Conservation (phyloP, 1,140 invertebrate species). For the Gryon sp. region DNA sequence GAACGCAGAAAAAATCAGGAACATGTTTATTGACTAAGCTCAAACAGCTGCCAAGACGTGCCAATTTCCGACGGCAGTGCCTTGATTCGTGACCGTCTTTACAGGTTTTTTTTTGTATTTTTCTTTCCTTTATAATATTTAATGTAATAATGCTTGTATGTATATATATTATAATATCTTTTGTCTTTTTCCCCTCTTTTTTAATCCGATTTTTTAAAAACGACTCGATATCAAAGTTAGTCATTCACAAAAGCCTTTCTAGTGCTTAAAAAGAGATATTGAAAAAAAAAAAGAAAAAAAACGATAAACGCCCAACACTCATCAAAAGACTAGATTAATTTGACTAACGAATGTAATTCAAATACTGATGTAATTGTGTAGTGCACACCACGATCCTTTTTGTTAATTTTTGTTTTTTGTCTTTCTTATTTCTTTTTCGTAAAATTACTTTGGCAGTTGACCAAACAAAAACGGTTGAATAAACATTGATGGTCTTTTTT, state of each 20-base stretch:
- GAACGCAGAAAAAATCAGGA: slow-evolving; percentile 70
- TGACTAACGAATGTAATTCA: slow-evolving; percentile 77
- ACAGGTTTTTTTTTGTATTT: slow-evolving; percentile 23
- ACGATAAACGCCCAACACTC: slow-evolving; percentile 65
- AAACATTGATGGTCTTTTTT: slow-evolving; percentile 72
- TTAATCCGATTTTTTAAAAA: slow-evolving; percentile 11
- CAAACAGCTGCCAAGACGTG: slow-evolving; percentile 58
- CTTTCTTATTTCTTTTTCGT: slow-evolving; percentile 51
- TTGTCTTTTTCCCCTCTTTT: slow-evolving; percentile 15
- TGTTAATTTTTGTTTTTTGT: slow-evolving; percentile 13
- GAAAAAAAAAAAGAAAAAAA: too few species aligned
- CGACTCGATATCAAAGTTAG: slow-evolving; percentile 43
- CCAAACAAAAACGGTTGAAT: slow-evolving; percentile 76
- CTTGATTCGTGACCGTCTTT: slow-evolving; percentile 53
- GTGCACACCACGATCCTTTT: slow-evolving; percentile 13
- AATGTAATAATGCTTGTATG: slow-evolving; percentile 28
- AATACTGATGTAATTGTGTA: slow-evolving; percentile 74
- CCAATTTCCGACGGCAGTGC: slow-evolving; percentile 58
- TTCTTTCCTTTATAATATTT: too few species aligned
- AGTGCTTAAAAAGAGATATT: slow-evolving; percentile 60
- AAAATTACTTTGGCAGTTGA: slow-evolving; percentile 75
- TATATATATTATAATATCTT: slow-evolving; percentile 43
- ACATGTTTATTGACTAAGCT: slow-evolving; percentile 69
- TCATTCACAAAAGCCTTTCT: slow-evolving; percentile 54
- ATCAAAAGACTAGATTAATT: slow-evolving; percentile 77